A percentile compares a stretch with the other conserved stretches of the same genome.
Conservation (phyloP, 2,888 invertebrate species). For the Drosophila bunnanda region DNA sequence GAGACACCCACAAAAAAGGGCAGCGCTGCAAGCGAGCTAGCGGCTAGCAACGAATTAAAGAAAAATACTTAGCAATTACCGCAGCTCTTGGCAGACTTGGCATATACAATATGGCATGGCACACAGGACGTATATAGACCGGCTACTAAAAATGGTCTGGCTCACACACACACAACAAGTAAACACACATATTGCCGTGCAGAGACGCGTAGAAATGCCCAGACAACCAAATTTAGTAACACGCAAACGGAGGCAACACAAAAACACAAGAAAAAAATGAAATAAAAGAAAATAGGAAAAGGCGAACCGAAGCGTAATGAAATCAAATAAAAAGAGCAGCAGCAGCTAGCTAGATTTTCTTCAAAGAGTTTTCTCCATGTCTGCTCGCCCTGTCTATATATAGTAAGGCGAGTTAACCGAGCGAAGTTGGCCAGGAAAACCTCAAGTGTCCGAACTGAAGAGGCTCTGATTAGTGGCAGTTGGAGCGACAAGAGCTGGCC, state of each 20-base stretch:
- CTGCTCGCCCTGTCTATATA: constrained; percentile 63
- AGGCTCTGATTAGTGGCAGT: constrained; percentile 70
- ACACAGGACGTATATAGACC: constrained; percentile 43
- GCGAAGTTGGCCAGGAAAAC: constrained; percentile 27
- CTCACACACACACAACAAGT: constrained; percentile 53
- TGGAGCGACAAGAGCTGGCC: constrained; percentile 49
- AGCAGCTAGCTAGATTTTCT: constrained; percentile 57
- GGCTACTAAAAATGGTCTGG: constrained; percentile 78
- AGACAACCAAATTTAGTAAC: constrained; percentile 80
- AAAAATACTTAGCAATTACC: constrained; percentile 59
- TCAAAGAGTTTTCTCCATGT: constrained; percentile 70
- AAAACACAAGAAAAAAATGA: neutral
- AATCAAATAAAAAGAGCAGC: constrained; percentile 68
- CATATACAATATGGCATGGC: constrained; percentile 34
- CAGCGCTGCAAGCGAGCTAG: constrained; percentile 30
- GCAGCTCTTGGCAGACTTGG: constrained; percentile 63
- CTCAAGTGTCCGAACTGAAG: constrained; percentile 68
- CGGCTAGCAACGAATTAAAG: constrained; percentile 46
- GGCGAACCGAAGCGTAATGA: constrained; percentile 58
- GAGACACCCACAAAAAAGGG: constrained; percentile 75
- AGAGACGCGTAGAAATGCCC: constrained; percentile 67
- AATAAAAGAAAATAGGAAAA: constrained; percentile 1
- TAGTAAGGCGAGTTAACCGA: constrained; percentile 41
- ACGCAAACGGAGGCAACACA: constrained; percentile 44
- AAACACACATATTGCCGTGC: constrained; percentile 15